Evolutionary conservation across 92 coral and sea anemone species (phyloP).

Genomic region (Epizoanthus scotinus): DNA sequence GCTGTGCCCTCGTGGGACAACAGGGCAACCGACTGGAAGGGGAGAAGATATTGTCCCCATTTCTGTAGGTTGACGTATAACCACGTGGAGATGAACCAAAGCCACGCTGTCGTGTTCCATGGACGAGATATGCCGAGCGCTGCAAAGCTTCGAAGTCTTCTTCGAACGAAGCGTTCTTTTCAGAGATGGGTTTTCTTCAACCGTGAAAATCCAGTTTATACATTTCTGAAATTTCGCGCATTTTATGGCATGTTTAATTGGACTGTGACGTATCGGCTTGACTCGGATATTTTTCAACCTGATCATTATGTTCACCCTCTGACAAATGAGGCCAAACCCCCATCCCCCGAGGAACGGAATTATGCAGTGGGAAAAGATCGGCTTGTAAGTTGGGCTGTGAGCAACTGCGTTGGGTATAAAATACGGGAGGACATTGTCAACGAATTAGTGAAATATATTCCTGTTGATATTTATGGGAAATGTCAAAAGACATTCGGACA

Average conservation of each 20-base stretch:
- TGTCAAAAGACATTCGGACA: constrained; percentile 19
- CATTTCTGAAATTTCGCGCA: not conserved
- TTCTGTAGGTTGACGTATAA: constrained; percentile 38
- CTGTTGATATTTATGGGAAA: constrained; percentile 16
- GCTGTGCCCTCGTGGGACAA: constrained; percentile 23
- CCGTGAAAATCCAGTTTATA: constrained; percentile 29
- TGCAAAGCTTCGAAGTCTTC: not conserved
- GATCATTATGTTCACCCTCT: constrained; percentile 10
- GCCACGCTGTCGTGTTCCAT: constrained; percentile 55
- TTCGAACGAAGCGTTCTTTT: constrained; percentile 2
- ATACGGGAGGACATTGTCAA: constrained; percentile 9
- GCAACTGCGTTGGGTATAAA: not conserved
- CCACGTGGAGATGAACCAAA: constrained; percentile 16
- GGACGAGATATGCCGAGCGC: constrained; percentile 43
- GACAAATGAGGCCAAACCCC: not conserved
- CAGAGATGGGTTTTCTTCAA: constrained; percentile 27
- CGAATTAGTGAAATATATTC: not conserved
- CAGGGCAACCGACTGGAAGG: constrained; percentile 36
- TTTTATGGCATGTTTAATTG: constrained; percentile 26
- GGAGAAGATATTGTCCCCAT: constrained; percentile 25
- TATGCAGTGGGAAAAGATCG: constrained; percentile 22
- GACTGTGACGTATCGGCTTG: constrained; percentile 16
- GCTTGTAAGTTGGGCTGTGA: constrained; percentile 22
- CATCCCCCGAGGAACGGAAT: not conserved
- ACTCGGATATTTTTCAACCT: constrained; percentile 35